Percentiles rank a stretch among this genome's conserved stretches.
Evolutionary conservation across 2,888 invertebrate species (phyloP).

Genomic region (Marasmarcha lunaedactyla): DNA sequence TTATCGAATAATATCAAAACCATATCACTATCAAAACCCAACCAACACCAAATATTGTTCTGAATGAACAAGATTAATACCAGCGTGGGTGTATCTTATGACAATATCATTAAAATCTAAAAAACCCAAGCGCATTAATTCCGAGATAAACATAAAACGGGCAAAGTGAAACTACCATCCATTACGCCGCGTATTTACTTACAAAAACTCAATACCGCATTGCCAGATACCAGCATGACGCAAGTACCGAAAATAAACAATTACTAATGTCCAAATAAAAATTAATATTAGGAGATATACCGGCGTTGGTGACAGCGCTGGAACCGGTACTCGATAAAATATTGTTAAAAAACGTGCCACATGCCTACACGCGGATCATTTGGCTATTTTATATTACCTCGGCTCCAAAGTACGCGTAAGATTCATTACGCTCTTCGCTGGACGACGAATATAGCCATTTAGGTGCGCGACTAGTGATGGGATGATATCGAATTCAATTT

Average conservation of each 20-base stretch:
- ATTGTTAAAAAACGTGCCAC: constrained; percentile 41
- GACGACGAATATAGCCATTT: constrained; percentile 60
- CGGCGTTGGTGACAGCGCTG: constrained; percentile 30
- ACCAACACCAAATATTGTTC: too few species aligned
- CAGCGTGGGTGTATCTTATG: too few species aligned
- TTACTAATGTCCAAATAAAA: constrained; percentile 1
- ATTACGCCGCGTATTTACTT: too few species aligned
- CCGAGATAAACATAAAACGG: too few species aligned
- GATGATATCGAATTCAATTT: neutral
- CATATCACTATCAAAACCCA: too few species aligned
- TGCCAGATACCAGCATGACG: constrained; percentile 15
- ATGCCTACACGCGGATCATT: constrained; percentile 54
- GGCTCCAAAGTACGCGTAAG: constrained; percentile 47
- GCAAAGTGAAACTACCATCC: too few species aligned
- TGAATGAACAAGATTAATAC: too few species aligned
- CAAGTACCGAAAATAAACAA: constrained; percentile 19
- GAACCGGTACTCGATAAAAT: constrained; percentile 59
- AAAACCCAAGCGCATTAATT: too few species aligned
- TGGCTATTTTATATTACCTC: constrained; percentile 36
- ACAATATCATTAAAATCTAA: too few species aligned
- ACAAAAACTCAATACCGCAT: too few species aligned
- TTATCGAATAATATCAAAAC: too few species aligned
- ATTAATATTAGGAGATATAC: neutral
- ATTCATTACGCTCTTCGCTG: constrained; percentile 66
- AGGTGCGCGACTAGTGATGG: constrained; percentile 36